Conservation (phyloP, 2,113 vertebrate species). For the Paratilapia polleni region DNA sequence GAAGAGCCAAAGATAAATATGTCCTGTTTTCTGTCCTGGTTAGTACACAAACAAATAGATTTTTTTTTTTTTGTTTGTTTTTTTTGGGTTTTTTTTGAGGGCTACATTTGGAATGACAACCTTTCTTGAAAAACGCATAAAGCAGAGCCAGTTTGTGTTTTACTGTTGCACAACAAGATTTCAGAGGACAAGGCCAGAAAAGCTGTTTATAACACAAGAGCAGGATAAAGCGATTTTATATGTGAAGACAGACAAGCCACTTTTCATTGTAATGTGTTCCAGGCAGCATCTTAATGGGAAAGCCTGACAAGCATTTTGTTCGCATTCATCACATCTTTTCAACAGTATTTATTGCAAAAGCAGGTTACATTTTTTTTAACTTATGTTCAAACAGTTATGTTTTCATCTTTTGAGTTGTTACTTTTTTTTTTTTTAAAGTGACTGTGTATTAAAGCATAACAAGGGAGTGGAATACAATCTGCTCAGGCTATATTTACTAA, state of each 20-base stretch:
- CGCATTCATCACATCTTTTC: conserved; percentile 11
- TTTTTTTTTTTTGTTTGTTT: not conserved
- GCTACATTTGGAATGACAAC: conserved; percentile 5
- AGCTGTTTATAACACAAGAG: conserved; percentile 29
- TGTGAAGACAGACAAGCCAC: conserved; percentile 17
- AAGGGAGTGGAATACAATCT: not conserved
- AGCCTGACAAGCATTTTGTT: conserved; percentile 14
- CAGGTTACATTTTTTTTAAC: not conserved
- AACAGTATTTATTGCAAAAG: conserved; percentile 11
- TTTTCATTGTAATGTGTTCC: conserved; percentile 29
- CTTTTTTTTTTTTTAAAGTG: not conserved
- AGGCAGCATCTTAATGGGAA: conserved; percentile 26
- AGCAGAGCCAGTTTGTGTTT: not conserved
- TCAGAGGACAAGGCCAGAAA: conserved; percentile 36
- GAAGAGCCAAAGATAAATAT: conserved; percentile 9
- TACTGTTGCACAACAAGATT: conserved; percentile 17
- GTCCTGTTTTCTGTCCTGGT: not conserved
- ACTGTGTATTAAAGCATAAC: not conserved
- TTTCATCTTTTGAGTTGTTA: not conserved
- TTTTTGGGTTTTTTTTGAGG: not conserved
- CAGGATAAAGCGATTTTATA: conserved; percentile 39
- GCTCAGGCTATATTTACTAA: not conserved
- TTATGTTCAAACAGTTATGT: not conserved
- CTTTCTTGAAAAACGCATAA: conserved; percentile 11
- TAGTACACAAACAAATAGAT: not conserved